phyloP scores from a whole-genome alignment of 1,140 invertebrate species.

The Solenopsis fugax region DNA sequence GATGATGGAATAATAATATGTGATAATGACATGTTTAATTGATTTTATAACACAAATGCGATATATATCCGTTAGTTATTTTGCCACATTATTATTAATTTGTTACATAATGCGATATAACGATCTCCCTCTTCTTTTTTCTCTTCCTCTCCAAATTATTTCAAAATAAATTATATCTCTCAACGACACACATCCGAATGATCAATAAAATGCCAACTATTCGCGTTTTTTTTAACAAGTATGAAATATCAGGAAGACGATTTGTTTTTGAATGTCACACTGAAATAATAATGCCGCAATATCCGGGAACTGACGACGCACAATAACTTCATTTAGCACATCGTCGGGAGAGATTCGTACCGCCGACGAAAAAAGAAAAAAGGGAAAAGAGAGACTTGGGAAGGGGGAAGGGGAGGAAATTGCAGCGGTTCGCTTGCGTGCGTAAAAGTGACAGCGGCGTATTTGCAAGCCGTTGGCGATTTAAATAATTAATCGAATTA shows the following conservation, averaged over 20 bases:
- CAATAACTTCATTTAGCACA: not conserved
- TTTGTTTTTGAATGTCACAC: not conserved
- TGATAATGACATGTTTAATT: constrained; percentile 38
- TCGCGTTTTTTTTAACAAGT: not conserved
- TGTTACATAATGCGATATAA: constrained; percentile 3
- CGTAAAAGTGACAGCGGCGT: constrained; percentile 47
- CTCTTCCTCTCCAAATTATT: not conserved
- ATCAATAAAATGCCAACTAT: not conserved
- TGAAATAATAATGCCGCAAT: not conserved
- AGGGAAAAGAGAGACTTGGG: not conserved
- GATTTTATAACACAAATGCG: constrained; percentile 33
- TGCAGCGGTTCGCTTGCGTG: not conserved
- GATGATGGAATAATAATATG: constrained; percentile 32
- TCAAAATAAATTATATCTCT: not conserved
- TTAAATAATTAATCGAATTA: constrained; percentile 78
- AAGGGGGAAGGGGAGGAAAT: not conserved
- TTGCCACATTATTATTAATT: constrained; percentile 14
- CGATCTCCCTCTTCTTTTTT: not conserved
- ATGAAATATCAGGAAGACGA: not conserved
- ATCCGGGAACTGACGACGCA: not conserved
- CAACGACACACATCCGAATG: not conserved
- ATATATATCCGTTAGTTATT: constrained; percentile 10
- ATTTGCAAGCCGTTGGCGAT: constrained; percentile 67
- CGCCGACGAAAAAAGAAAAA: constrained; percentile 19
- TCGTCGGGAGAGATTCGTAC: not conserved